Conservation (phyloP, 2,113 vertebrate species). For the Gulo gulo region DNA sequence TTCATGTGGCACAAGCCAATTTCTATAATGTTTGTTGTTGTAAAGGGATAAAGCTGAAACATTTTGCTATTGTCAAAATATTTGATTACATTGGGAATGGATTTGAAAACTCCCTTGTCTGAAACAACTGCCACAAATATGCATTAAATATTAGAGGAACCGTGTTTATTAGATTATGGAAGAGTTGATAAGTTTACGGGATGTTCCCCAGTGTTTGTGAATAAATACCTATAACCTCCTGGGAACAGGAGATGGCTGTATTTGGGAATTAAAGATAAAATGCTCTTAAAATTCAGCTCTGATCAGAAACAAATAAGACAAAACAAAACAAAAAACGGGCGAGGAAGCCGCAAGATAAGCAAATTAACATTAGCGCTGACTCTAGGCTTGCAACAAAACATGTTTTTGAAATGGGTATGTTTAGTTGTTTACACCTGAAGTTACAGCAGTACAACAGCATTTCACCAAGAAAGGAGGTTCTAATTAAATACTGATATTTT, state of each 20-base stretch:
- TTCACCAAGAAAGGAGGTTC: constrained; percentile 79
- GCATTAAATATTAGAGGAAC: constrained; percentile 49
- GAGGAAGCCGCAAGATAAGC: constrained; percentile 43
- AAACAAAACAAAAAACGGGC: constrained; percentile 3
- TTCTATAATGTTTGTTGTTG: constrained; percentile 62
- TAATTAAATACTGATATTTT: constrained; percentile 84
- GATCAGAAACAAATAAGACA: constrained; percentile 63
- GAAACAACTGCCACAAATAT: background rate
- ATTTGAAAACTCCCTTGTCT: constrained; percentile 65
- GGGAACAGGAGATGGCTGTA: constrained; percentile 19
- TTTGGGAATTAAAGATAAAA: constrained; percentile 61
- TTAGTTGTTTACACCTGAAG: constrained; percentile 81
- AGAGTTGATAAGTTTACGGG: constrained; percentile 48
- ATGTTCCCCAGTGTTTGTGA: constrained; percentile 50
- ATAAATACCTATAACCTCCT: constrained; percentile 30
- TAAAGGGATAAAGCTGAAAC: constrained; percentile 67
- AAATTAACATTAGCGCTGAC: constrained; percentile 68
- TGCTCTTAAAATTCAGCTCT: constrained; percentile 61
- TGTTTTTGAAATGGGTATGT: constrained; percentile 66
- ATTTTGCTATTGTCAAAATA: constrained; percentile 64
- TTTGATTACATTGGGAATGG: constrained; percentile 61
- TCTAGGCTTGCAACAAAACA: constrained; percentile 66
- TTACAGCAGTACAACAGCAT: constrained; percentile 76
- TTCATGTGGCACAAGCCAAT: constrained; percentile 65
- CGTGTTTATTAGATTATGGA: constrained; percentile 40